Conservation (phyloP, 2,113 vertebrate genomes). For the Sinocyclocheilus anophthalmus region DNA sequence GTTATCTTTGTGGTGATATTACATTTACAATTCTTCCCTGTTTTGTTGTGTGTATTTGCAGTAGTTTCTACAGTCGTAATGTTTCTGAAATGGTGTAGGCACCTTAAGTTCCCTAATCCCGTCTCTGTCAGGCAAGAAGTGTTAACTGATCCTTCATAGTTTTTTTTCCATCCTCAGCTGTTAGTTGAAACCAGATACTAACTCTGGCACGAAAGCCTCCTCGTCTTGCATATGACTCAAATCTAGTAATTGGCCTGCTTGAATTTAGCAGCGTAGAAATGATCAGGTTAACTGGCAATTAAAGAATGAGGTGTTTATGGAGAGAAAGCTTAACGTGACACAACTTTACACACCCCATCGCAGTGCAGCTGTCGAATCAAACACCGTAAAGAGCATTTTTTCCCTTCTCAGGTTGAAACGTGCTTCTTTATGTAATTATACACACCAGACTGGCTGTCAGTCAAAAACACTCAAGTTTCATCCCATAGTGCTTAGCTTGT, state of each 20-base stretch:
- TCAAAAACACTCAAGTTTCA: not conserved
- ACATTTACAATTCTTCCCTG: not conserved
- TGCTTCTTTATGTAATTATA: slow-evolving; percentile 21
- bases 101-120: not conserved
- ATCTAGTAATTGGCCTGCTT: slow-evolving; percentile 18
- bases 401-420: not conserved
- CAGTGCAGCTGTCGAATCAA: slow-evolving; percentile 17
- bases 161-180: slow-evolving; percentile 1
- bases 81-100: not conserved
- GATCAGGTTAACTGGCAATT: slow-evolving; percentile 35
- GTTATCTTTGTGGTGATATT: slow-evolving; percentile 36
- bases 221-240: slow-evolving; percentile 34
- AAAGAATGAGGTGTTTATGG: slow-evolving; percentile 23
- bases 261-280: slow-evolving; percentile 3
- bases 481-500: slow-evolving; percentile 10
- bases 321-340: not conserved
- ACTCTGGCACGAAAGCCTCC: slow-evolving; percentile 19
- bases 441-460: slow-evolving; percentile 7
- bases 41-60: not conserved
- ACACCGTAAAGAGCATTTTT: not conserved
- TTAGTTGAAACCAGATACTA: slow-evolving; percentile 30
- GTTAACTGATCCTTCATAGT: slow-evolving; percentile 16
- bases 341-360: not conserved
- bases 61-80: not conserved
- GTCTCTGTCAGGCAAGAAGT: not conserved